phyloP scores from a whole-genome alignment of 1,140 invertebrate genomes.

The Oncopodura yosiiana region DNA sequence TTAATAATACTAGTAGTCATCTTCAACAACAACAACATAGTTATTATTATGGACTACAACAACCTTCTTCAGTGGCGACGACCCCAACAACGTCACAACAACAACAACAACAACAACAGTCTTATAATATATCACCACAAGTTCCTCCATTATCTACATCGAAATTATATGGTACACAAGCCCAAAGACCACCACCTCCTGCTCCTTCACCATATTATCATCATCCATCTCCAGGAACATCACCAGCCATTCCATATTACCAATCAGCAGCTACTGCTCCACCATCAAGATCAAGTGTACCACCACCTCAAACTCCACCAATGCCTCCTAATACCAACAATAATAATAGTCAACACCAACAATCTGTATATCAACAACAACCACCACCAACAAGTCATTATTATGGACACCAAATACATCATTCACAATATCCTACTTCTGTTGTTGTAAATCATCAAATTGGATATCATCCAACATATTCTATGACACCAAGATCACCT shows the following conservation, averaged over 20 bases:
- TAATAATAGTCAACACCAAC: too few relatives aligned
- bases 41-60: slow-evolving; percentile 4
- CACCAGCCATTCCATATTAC: neutral
- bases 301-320: neutral
- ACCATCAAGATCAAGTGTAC: neutral
- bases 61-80: neutral
- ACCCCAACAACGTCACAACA: slow-evolving; percentile 1
- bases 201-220: too few relatives aligned
- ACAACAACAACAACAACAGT: slow-evolving; percentile 3
- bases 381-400: too few relatives aligned
- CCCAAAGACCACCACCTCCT: too few relatives aligned
- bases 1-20: neutral
- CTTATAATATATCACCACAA: neutral
- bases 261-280: neutral
- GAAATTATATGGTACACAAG: neutral
- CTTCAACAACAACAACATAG: slow-evolving; percentile 8
- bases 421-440: too few relatives aligned
- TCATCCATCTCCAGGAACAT: neutral
- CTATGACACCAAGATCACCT: too few relatives aligned
- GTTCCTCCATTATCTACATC: neutral
- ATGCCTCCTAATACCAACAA: too few relatives aligned
- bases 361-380: too few relatives aligned
- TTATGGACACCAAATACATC: too few relatives aligned
- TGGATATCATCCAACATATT: too few relatives aligned
- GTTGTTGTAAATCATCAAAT: too few relatives aligned